Percentiles rank a stretch among this genome's conserved stretches.
Evolutionary conservation across 2,113 vertebrate genomes (phyloP).

Genomic region (Lepus americanus): DNA sequence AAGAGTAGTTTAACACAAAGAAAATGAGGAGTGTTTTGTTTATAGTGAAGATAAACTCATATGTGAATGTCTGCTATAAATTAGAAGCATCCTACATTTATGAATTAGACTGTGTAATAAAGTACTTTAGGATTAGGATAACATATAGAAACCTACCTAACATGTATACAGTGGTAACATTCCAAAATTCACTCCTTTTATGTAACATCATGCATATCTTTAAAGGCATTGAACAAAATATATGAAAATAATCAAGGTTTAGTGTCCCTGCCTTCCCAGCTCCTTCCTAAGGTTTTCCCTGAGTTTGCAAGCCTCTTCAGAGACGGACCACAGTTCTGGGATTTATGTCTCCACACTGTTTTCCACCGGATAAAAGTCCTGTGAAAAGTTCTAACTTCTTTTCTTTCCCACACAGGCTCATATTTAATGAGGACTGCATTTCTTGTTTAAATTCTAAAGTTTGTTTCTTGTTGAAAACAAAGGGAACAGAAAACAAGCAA

Average conservation of each 20-base stretch:
- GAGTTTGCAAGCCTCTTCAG: neutral
- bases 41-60: neutral
- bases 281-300: neutral
- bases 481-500: slow-evolving; percentile 75
- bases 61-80: neutral
- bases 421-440: slow-evolving; percentile 53
- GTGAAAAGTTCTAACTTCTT: neutral
- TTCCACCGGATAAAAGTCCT: neutral
- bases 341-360: neutral
- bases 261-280: neutral
- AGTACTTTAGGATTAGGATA: neutral
- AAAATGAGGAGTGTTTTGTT: neutral
- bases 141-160: neutral
- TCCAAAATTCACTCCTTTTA: neutral
- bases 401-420: neutral
- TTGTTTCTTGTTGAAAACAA: slow-evolving; percentile 75
- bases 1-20: neutral
- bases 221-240: neutral
- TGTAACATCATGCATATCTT: neutral
- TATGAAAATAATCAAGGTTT: neutral
- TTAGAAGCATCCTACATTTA: neutral
- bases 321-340: neutral
- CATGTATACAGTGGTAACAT: neutral
- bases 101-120: rapidly evolving
- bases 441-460: slow-evolving; percentile 70